A percentile compares a stretch with the other conserved stretches of the same genome.
Conservation (phyloP, 2,797 vertebrate genomes). For the Rhynchotus rufescens region DNA sequence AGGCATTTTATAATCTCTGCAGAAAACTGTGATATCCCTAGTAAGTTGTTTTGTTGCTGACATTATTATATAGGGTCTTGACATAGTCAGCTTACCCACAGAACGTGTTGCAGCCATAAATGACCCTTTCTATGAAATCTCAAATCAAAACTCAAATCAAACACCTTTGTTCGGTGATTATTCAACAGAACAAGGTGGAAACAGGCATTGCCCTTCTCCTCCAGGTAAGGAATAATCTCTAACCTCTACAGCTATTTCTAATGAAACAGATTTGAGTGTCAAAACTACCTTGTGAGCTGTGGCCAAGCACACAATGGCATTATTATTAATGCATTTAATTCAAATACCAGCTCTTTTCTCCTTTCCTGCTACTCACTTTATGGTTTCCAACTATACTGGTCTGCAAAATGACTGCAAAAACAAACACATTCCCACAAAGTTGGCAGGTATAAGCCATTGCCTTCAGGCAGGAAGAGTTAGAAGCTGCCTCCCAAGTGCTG, state of each 20-base stretch:
- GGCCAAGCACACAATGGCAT: background rate
- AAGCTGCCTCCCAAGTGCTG: background rate
- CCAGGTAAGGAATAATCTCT: background rate
- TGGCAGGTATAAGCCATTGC: background rate
- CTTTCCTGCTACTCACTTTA: background rate
- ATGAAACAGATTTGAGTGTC: background rate
- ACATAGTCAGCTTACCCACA: background rate
- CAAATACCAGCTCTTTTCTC: background rate
- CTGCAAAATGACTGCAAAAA: background rate
- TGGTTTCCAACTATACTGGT: background rate
- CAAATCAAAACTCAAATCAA: background rate
- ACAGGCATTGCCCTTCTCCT: background rate
- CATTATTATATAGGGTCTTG: rapidly evolving
- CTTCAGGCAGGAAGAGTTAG: background rate
- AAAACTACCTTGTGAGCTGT: background rate
- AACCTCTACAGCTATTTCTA: background rate
- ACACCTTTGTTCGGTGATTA: background rate
- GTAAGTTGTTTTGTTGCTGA: background rate
- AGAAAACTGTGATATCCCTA: background rate
- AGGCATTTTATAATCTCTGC: background rate
- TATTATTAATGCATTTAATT: background rate
- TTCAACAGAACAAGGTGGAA: background rate
- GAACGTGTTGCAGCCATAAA: background rate
- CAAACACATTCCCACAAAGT: background rate
- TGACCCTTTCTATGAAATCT: background rate